Evolutionary conservation across 2,113 vertebrate genomes (phyloP).

Genomic region (Psophia crepitans): DNA sequence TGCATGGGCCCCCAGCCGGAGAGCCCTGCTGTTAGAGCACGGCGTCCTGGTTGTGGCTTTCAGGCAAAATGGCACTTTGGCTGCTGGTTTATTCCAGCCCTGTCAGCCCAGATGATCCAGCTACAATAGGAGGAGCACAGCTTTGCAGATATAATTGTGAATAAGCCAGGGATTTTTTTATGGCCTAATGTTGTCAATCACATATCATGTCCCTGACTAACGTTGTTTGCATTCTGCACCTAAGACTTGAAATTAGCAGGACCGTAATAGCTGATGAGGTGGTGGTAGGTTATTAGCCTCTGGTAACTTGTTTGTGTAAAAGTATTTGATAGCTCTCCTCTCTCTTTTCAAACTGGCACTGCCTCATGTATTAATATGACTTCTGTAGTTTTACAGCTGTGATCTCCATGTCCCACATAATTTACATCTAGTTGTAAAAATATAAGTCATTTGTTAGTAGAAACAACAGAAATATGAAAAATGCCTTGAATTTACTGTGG

Average conservation of each 20-base stretch:
- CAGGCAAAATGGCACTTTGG: background rate
- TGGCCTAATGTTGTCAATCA: background rate
- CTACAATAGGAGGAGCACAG: background rate
- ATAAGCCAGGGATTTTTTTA: background rate
- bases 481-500: background rate
- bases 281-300: background rate
- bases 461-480: background rate
- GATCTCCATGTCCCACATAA: background rate
- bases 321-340: background rate
- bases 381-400: background rate
- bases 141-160: background rate
- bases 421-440: background rate
- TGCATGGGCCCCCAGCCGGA: background rate
- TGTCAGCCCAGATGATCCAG: background rate
- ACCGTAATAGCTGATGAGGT: background rate
- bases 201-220: accelerated
- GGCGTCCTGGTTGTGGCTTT: background rate
- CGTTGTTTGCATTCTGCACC: background rate
- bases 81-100: background rate
- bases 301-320: background rate
- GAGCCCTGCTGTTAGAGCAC: background rate
- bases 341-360: background rate
- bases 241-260: background rate
- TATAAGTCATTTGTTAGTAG: background rate
- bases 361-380: background rate